Evolutionary conservation across 2,113 vertebrate genomes (phyloP).

Genomic region (Clarias magur): DNA sequence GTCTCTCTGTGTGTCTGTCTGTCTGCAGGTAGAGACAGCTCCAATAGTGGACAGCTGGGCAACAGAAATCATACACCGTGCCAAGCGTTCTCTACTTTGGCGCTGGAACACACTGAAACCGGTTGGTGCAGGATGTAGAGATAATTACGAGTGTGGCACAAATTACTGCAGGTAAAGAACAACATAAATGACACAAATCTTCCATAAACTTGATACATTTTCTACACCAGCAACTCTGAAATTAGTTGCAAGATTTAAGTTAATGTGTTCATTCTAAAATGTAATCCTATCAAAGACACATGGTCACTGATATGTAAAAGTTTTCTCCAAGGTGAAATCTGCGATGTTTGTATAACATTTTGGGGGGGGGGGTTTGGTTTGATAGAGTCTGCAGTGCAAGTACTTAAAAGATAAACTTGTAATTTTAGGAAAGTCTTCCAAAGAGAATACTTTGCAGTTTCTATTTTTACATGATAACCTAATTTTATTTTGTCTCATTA

Average conservation of each 20-base stretch:
- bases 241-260: neutral
- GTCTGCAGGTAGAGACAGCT: constrained; percentile 63
- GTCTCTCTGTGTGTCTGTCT: neutral
- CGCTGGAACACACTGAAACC: constrained; percentile 79
- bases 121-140: constrained; percentile 70
- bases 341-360: neutral
- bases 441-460: neutral
- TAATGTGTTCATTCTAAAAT: neutral
- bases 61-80: constrained; percentile 64
- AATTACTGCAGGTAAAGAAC: constrained; percentile 72
- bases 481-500: neutral
- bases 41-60: constrained; percentile 60
- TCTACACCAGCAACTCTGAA: neutral
- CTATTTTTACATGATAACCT: neutral
- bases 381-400: neutral
- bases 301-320: neutral
- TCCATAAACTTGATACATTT: neutral
- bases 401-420: neutral
- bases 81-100: constrained; percentile 75
- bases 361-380: neutral
- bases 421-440: neutral
- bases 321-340: neutral
- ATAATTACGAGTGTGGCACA: constrained; percentile 71
- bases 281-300: neutral
- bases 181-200: neutral